phyloP scores from a whole-genome alignment of 2,888 invertebrate species.

The Aspidapion aeneum region DNA sequence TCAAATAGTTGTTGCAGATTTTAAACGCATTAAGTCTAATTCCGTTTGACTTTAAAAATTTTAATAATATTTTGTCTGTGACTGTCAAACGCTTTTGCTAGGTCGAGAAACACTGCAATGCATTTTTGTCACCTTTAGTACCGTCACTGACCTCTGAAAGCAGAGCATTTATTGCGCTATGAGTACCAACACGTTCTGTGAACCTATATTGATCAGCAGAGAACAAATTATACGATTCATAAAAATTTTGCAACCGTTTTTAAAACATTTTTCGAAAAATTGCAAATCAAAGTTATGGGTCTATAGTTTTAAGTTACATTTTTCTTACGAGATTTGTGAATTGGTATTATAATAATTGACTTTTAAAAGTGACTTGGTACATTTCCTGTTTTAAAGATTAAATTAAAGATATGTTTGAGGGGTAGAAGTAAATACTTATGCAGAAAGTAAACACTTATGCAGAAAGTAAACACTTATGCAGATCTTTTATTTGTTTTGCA shows the following conservation, averaged over 20 bases:
- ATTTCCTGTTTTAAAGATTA: too few relatives aligned
- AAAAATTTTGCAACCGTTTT: too few relatives aligned
- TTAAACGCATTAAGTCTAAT: neutral
- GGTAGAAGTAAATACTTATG: too few relatives aligned
- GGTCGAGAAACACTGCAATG: neutral
- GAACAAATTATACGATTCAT: too few relatives aligned
- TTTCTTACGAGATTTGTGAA: too few relatives aligned
- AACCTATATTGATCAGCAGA: neutral
- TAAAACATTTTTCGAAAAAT: too few relatives aligned
- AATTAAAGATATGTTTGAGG: too few relatives aligned
- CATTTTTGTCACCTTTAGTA: neutral
- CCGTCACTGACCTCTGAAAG: neutral
- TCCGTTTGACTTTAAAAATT: neutral
- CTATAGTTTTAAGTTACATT: too few relatives aligned
- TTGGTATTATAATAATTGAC: too few relatives aligned
- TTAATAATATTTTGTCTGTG: neutral
- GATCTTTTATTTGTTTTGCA: neutral
- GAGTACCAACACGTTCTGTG: neutral
- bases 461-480: neutral
- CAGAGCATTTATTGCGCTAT: neutral
- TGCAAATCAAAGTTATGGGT: too few relatives aligned
- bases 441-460: too few relatives aligned
- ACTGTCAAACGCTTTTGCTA: neutral
- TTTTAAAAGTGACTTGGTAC: too few relatives aligned
- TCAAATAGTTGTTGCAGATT: neutral